Evolutionary conservation across 1,140 invertebrate species (phyloP).

Genomic region (Pararge aegeria): DNA sequence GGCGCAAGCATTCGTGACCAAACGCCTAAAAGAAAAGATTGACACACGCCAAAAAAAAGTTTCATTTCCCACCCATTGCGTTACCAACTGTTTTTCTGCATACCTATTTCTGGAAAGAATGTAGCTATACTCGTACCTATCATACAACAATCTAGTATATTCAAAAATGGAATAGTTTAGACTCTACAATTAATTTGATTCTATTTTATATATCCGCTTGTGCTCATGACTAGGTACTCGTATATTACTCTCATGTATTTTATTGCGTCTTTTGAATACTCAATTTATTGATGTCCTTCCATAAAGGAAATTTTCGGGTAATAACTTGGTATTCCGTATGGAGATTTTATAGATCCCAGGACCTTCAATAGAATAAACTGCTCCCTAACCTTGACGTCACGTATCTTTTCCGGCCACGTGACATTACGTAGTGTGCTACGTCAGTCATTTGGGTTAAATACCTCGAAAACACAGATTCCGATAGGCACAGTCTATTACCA

Average conservation of each 20-base stretch:
- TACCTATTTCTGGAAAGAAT: not conserved
- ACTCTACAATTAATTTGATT: not conserved
- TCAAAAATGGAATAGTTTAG: not conserved
- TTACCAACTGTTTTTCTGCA: not conserved
- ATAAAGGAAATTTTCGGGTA: not conserved
- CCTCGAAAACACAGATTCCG: too few species aligned
- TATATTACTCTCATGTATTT: conserved; percentile 4
- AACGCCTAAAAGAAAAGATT: not conserved
- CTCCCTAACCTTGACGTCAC: not conserved
- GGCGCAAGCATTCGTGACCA: not conserved
- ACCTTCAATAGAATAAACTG: conserved; percentile 11
- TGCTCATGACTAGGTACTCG: not conserved
- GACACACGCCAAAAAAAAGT: not conserved
- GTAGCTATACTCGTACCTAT: too few species aligned
- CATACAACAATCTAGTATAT: too few species aligned
- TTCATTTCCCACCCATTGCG: not conserved
- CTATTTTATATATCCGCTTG: too few species aligned
- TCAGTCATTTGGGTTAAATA: too few species aligned
- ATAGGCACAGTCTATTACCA: too few species aligned
- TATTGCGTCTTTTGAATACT: conserved; percentile 19
- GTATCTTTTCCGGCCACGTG: not conserved
- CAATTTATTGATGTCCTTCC: conserved; percentile 8
- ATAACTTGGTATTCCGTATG: conserved; percentile 3
- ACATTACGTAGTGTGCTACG: not conserved
- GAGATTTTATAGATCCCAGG: conserved; percentile 10